A percentile compares a stretch with the other conserved stretches of the same genome.
phyloP scores from a whole-genome alignment of 2,113 vertebrate species.

The Ceyx cyanopectus region DNA sequence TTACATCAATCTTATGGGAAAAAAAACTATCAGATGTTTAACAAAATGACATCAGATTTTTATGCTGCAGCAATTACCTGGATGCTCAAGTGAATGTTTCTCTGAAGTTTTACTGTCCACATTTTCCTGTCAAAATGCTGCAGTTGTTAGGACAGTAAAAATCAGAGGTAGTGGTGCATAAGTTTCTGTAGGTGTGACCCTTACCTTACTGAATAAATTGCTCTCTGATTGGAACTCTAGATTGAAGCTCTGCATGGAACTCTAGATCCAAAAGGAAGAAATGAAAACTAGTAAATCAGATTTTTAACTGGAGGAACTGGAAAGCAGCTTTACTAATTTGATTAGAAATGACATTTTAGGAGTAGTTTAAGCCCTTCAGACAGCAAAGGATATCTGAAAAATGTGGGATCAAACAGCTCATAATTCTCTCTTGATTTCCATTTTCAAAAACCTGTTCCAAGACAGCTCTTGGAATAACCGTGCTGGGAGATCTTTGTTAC shows the following conservation, averaged over 20 bases:
- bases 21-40: not conserved
- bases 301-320: not conserved
- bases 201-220: not conserved
- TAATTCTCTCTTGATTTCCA: not conserved
- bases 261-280: not conserved
- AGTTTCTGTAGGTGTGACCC: not conserved
- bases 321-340: not conserved
- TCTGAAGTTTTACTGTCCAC: not conserved
- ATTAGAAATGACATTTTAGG: not conserved
- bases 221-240: not conserved
- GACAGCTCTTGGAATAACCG: not conserved
- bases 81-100: not conserved
- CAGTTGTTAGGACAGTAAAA: not conserved
- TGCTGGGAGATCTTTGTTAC: not conserved
- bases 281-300: not conserved
- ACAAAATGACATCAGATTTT: not conserved
- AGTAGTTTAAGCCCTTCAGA: not conserved
- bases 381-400: not conserved
- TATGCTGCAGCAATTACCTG: not conserved
- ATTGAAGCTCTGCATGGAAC: not conserved
- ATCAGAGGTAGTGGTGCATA: accelerated
- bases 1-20: not conserved
- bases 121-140: not conserved
- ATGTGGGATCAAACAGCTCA: not conserved
- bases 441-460: not conserved